Evolutionary conservation across 2,797 vertebrate genomes (phyloP).

Genomic region (Eidolon dupreanum): DNA sequence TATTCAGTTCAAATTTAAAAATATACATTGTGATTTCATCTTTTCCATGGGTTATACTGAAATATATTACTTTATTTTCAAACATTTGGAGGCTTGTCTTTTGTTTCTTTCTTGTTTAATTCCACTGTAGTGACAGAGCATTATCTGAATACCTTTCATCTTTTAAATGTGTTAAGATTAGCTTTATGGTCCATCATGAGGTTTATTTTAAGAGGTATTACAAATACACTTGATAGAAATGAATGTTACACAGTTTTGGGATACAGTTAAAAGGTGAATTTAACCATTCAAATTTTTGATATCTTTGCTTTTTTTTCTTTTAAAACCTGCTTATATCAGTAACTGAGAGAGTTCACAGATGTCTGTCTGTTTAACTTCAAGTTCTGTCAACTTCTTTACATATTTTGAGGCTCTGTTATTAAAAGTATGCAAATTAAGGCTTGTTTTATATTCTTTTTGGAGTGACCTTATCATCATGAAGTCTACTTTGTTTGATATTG

Average conservation of each 20-base stretch:
- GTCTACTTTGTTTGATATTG: neutral
- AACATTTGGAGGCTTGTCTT: neutral
- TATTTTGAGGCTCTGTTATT: neutral
- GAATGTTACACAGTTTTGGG: neutral
- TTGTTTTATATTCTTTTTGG: neutral
- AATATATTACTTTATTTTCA: conserved; percentile 16
- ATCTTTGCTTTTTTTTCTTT: neutral
- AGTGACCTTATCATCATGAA: neutral
- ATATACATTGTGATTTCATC: conserved; percentile 4
- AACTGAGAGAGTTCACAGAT: neutral
- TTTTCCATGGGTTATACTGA: neutral
- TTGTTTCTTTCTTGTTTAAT: conserved; percentile 21
- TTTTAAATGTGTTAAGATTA: conserved; percentile 45
- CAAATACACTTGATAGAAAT: neutral
- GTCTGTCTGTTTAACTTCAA: neutral
- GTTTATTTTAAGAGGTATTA: conserved; percentile 38
- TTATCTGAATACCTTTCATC: neutral
- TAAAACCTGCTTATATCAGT: neutral
- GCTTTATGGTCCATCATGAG: neutral
- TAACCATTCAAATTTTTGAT: neutral
- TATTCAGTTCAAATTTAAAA: conserved; percentile 15
- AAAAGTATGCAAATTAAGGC: neutral
- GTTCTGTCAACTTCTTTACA: neutral
- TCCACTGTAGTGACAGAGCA: neutral
- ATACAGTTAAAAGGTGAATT: neutral